Percentiles rank a stretch among this genome's conserved stretches.
phyloP scores from a whole-genome alignment of 2,797 vertebrate species.

The Phaenicophaeus curvirostris region DNA sequence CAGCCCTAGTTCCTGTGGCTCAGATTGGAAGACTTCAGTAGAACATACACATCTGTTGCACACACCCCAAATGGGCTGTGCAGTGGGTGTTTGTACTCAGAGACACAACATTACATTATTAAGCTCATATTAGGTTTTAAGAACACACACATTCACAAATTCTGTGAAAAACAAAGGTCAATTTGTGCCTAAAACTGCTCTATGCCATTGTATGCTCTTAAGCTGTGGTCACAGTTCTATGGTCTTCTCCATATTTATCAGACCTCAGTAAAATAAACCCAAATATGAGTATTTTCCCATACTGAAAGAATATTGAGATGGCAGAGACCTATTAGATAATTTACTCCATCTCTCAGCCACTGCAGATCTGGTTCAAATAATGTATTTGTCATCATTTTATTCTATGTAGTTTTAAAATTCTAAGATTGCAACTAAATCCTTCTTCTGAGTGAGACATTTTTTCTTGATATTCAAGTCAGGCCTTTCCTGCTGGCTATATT shows the following conservation, averaged over 20 bases:
- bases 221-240: not conserved
- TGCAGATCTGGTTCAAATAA: not conserved
- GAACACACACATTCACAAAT: not conserved
- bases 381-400: not conserved
- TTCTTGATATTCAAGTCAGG: not conserved
- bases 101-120: not conserved
- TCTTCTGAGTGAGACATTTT: not conserved
- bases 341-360: not conserved
- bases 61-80: not conserved
- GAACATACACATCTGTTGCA: not conserved
- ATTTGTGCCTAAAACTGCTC: not conserved
- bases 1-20: not conserved
- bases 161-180: not conserved
- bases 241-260: not conserved
- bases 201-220: not conserved
- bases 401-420: not conserved
- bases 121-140: not conserved
- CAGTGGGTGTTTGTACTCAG: not conserved
- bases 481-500: not conserved
- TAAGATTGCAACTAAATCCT: not conserved
- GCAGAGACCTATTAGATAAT: not conserved
- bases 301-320: not conserved
- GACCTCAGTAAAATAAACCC: not conserved
- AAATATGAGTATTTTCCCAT: not conserved
- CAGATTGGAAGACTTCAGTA: not conserved